Percentiles rank a stretch among this genome's conserved stretches.
Evolutionary conservation across 1,140 invertebrate species (phyloP).

Genomic region (Cryptotermes secundus): DNA sequence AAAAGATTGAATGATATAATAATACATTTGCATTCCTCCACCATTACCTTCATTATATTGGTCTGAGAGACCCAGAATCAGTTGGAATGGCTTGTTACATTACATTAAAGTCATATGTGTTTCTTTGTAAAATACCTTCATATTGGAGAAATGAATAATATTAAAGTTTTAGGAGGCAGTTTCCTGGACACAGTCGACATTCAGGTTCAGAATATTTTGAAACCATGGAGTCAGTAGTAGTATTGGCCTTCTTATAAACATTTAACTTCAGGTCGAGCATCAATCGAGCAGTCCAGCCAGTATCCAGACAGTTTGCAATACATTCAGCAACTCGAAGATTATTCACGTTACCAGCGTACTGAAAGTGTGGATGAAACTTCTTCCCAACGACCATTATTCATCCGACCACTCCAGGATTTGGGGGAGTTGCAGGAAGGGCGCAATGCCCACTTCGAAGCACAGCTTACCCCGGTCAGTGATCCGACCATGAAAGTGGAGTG

Average conservation of each 20-base stretch:
- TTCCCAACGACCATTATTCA: constrained; percentile 81
- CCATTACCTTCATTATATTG: too few relatives aligned
- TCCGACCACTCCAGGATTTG: constrained; percentile 83
- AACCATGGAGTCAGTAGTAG: too few relatives aligned
- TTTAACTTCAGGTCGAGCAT: constrained; percentile 60
- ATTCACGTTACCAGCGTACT: constrained; percentile 80
- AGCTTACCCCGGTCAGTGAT: constrained; percentile 92
- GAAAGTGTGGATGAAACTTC: constrained; percentile 78
- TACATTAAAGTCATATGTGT: too few relatives aligned
- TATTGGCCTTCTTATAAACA: neutral
- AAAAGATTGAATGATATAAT: too few relatives aligned
- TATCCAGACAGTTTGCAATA: constrained; percentile 92
- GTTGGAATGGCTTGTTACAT: too few relatives aligned
- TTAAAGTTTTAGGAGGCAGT: too few relatives aligned
- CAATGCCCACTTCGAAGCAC: constrained; percentile 93
- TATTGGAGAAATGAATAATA: too few relatives aligned
- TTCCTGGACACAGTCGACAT: too few relatives aligned
- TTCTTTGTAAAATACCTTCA: too few relatives aligned
- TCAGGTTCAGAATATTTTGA: too few relatives aligned
- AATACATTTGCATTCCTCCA: too few relatives aligned
- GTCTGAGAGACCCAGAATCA: too few relatives aligned
- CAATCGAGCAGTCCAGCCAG: constrained; percentile 84
- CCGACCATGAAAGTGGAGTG: constrained; percentile 98
- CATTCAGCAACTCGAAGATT: constrained; percentile 91
- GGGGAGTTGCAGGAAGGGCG: constrained; percentile 86